Conservation (phyloP, 23 tunicate genomes). For the Ciona savignyi region DNA sequence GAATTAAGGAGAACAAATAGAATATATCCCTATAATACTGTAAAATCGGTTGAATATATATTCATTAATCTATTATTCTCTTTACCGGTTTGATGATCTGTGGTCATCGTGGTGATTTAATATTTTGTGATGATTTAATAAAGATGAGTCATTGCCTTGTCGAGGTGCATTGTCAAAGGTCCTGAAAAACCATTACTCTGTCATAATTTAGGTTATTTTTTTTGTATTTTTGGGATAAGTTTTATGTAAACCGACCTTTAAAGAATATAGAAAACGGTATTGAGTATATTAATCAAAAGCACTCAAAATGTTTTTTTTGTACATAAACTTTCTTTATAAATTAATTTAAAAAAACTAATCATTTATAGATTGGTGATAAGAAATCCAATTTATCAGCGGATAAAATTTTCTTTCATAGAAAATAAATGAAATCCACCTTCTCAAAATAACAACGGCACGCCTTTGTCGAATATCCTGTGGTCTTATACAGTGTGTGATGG, state of each 20-base stretch:
- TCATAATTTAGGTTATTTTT: too few relatives aligned
- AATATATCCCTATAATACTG: too few relatives aligned
- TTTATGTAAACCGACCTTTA: neutral
- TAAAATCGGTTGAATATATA: neutral
- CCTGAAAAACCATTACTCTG: too few relatives aligned
- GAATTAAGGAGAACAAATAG: too few relatives aligned
- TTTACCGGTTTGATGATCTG: constrained; percentile 13
- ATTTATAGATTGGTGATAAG: too few relatives aligned
- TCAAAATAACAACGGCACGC: constrained; percentile 47
- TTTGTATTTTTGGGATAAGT: neutral
- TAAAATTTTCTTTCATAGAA: too few relatives aligned
- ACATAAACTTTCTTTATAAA: too few relatives aligned
- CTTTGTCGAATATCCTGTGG: constrained; percentile 46
- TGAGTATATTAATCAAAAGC: neutral
- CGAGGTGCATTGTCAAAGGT: constrained; percentile 54
- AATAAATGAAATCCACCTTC: constrained; percentile 40
- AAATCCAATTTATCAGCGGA: too few relatives aligned
- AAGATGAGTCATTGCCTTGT: constrained; percentile 14
- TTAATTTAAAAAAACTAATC: too few relatives aligned
- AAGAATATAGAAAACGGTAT: neutral
- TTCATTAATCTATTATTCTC: neutral
- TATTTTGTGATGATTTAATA: constrained; percentile 3
- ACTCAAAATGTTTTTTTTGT: too few relatives aligned
- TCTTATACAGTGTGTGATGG: constrained; percentile 48
- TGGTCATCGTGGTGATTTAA: neutral